Base-by-base conservation (phyloP, 92 coral and sea anemone species). In the Parazoanthus atlanticus region DNA sequence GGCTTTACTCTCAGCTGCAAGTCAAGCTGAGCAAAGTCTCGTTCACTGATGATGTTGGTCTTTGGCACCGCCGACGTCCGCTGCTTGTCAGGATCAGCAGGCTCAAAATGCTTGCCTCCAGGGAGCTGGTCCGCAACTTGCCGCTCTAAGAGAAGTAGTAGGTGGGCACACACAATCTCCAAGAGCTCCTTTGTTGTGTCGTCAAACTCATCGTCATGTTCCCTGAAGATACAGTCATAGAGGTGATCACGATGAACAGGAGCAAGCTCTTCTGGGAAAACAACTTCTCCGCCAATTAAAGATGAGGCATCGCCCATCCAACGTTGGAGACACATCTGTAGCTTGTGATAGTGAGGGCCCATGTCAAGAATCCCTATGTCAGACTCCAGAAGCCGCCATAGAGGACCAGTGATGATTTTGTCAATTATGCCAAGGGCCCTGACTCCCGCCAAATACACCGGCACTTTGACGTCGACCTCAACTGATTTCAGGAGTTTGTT, bases 91-190 rank as follows among this genome's bases (percentile, higher is more conserved):
- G 17, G 49, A 32, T 80, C 2, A 0, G 83, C 32, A n/a, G 58
- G 83, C 83, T 80, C 49, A 80, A 36, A 12, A 29, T 36, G 40
- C 40, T 56, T 56, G 19, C 73, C 86, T 6, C 74, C 86, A 81
- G 86, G 74, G 13, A 81, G 86, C 52, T 81, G 86, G 75, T 81
- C 86, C 16, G 86, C 43, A 28, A 65, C 72, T 81, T 81, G 86
- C 23, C 75, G 72, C 73, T 81, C 54, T 1, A 81, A 28, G 33
- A 81, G 73, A 0, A 81, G 29, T 3, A 61, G 72, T 17, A 61
- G 49, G 34, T 33, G 72, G 3, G 73, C 72, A 23, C 85, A 81
- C 21, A 81, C 46, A 64, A 81, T 61, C 74, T 81, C 26, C 26
- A n/a, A n/a, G n/a, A 56, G 17, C 74, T 81, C 31, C 47, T 80